Evolutionary conservation across 2,888 invertebrate species (phyloP).

Genomic region (Physocephala rufipes): DNA sequence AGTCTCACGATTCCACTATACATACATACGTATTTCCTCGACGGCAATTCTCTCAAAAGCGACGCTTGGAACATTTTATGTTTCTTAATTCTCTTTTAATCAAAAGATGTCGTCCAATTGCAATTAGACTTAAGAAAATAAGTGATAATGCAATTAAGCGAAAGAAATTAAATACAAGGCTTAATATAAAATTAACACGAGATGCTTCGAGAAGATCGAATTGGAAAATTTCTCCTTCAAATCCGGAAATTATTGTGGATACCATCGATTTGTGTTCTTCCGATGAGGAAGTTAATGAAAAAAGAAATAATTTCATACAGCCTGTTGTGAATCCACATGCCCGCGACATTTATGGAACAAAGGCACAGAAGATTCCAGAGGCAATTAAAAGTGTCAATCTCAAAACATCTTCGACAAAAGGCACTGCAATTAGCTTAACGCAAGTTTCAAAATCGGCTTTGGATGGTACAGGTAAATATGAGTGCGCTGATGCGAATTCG

Average conservation of each 20-base stretch:
- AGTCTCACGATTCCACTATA: conserved; percentile 55
- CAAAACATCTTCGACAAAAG: not conserved
- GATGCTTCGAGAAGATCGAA: conserved; percentile 56
- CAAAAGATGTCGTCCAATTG: conserved; percentile 64
- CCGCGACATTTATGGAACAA: not conserved
- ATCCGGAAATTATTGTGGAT: conserved; percentile 66
- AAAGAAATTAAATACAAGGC: conserved; percentile 52
- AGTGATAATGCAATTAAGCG: conserved; percentile 54
- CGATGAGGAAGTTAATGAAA: conserved; percentile 69
- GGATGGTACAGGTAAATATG: conserved; percentile 29
- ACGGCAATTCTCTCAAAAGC: conserved; percentile 60
- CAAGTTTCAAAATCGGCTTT: conserved; percentile 28
- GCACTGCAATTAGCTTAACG: conserved; percentile 36
- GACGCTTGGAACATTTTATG: conserved; percentile 59
- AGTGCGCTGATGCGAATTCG: conserved; percentile 32
- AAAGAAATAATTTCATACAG: not conserved
- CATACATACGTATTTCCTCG: conserved; percentile 63
- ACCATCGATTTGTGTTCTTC: conserved; percentile 76
- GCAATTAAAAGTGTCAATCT: conserved; percentile 5
- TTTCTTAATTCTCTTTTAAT: conserved; percentile 62
- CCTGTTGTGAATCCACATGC: conserved; percentile 3
- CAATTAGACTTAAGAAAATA: conserved; percentile 62
- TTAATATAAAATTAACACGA: conserved; percentile 62
- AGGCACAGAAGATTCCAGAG: conserved; percentile 9
- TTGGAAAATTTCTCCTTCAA: conserved; percentile 61